phyloP scores from a whole-genome alignment of 2,113 vertebrate species.

The Chaetodon auriga region DNA sequence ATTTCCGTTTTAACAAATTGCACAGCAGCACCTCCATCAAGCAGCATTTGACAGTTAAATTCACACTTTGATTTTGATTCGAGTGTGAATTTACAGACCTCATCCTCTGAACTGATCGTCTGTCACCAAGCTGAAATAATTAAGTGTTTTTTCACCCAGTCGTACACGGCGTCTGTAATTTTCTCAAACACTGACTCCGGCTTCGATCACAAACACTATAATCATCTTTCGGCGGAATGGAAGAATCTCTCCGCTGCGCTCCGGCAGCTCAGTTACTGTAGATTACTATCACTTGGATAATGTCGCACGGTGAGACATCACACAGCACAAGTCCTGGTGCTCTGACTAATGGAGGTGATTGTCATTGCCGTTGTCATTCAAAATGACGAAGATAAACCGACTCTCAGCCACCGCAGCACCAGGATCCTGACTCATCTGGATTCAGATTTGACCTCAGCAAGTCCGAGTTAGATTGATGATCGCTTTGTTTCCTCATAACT shows the following conservation, averaged over 20 bases:
- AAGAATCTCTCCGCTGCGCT: conserved; percentile 1
- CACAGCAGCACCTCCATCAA: neutral
- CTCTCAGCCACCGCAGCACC: neutral
- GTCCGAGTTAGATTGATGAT: conserved; percentile 50
- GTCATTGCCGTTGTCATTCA: conserved; percentile 38
- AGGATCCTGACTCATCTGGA: neutral
- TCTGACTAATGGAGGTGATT: conserved; percentile 46
- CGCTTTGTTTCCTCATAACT: conserved; percentile 23
- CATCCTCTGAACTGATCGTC: neutral
- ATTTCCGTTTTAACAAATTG: neutral
- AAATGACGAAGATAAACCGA: conserved; percentile 11
- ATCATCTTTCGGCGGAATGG: conserved; percentile 26
- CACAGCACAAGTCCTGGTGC: conserved; percentile 10
- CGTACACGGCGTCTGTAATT: neutral
- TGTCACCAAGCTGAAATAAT: conserved; percentile 1
- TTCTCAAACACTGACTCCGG: neutral
- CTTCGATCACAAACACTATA: conserved; percentile 38
- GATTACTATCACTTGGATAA: conserved; percentile 36
- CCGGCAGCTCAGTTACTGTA: conserved; percentile 36
- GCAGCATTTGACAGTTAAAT: neutral
- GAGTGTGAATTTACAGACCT: neutral
- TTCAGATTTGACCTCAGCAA: conserved; percentile 2
- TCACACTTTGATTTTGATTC: neutral
- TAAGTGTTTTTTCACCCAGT: conserved; percentile 13
- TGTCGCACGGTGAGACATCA: conserved; percentile 10